phyloP scores from a whole-genome alignment of 35 echinoderm and acorn worm species.

The Diadema setosum region DNA sequence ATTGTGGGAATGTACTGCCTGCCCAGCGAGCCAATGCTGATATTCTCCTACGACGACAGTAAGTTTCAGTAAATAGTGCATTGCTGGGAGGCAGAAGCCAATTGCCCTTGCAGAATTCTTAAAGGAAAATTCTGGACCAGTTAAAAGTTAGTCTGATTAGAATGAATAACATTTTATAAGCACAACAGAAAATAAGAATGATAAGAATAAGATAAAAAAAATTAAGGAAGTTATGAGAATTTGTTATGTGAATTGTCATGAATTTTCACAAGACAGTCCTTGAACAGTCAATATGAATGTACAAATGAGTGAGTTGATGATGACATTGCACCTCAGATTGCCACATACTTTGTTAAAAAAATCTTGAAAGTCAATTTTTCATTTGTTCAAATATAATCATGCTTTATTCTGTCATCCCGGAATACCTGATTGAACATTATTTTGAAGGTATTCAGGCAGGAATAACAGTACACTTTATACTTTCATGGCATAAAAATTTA shows the following conservation, averaged over 20 bases:
- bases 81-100: not conserved
- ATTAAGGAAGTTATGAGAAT: not conserved
- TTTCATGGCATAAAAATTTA: no score
- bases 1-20: not conserved
- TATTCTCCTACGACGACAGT: constrained; percentile 69
- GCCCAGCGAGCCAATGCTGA: constrained; percentile 24
- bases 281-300: no score
- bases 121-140: not conserved
- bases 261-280: no score
- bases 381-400: no score
- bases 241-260: not conserved
- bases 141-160: not conserved
- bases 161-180: not conserved
- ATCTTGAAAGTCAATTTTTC: no score
- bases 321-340: no score
- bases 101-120: not conserved
- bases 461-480: no score
- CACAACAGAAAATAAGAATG: not conserved
- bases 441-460: no score
- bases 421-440: no score
- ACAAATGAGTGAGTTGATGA: no score
- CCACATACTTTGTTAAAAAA: no score
- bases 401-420: no score
- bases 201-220: not conserved
- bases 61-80: not conserved